Evolutionary conservation across 1,140 invertebrate genomes (phyloP), one percentile per base, ranked within the genome.

Genomic region (Cecropterus lyciades): DNA sequence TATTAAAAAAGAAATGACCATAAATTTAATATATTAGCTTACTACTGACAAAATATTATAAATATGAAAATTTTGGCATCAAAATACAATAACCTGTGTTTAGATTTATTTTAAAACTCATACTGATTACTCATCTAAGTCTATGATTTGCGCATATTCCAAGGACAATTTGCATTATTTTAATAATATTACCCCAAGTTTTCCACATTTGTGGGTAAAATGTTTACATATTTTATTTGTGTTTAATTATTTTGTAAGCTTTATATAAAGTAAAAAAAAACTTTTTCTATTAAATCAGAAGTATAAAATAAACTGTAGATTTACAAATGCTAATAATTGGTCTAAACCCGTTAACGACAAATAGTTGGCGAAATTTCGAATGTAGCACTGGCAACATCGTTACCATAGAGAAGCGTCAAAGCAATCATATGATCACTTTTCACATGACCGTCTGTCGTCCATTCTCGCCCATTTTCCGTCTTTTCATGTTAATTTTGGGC

Each of bases 361-460:
- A 27, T 43, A 57, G 40, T 6, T 43, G 8, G 20, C 15, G 27
- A 33, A 49, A 17, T 20, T 37, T 48, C 11, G 15, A 49, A 51
- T 24, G 3, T 11, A 40, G 0, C 3, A 33, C 13, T 82, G 67
- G 76, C 73, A 81, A 78, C 60, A 75, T 63, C 52, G 24, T 14
- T 49, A 65, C 64, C 82, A 89, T 83, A 89, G 84, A 89, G 77
- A 73, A 80, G 67, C 80, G 80, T 87, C 84, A 84, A 85, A 75
- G 40, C 79, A 75, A 85, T 90, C 87, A 90, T 90, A 88, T 90
- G 87, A 90, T 90, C 85, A 86, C 71, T 88, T 87, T 91, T 89
- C 88, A 91, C 88, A 91, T 91, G 88, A 91, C 85, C 86, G 67
- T 87, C 87, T 82, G 75, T 87, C 73, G 75, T 24, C 80, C 75